A percentile compares a stretch with the other conserved stretches of the same genome.
Evolutionary conservation across 2,797 vertebrate species (phyloP).

Genomic region (Erpetoichthys calabaricus): DNA sequence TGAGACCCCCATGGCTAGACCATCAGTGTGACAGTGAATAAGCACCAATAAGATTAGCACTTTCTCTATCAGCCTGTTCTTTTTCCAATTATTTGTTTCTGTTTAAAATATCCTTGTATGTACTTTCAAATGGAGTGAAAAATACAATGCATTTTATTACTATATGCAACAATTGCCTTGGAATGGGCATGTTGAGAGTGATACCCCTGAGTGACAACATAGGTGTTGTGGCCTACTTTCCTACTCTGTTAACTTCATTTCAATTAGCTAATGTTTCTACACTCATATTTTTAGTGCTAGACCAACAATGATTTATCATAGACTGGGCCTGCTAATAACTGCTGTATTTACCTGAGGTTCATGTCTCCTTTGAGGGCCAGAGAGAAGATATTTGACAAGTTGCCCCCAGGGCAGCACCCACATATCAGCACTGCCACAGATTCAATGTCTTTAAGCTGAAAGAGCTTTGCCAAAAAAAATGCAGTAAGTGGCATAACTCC

Average conservation of each 20-base stretch:
- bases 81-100: no score
- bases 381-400: constrained; percentile 61
- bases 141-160: no score
- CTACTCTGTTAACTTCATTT: not conserved
- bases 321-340: not conserved
- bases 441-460: constrained; percentile 44
- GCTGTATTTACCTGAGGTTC: constrained; percentile 66
- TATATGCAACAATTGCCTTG: no score
- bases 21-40: no score
- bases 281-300: not conserved
- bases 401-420: constrained; percentile 67
- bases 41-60: no score
- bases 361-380: constrained; percentile 60
- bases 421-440: constrained; percentile 63
- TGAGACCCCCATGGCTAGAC: no score
- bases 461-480: constrained; percentile 49
- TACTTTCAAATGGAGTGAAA: no score
- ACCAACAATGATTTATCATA: not conserved
- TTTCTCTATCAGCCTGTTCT: no score
- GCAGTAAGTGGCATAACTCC: constrained; percentile 69
- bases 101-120: no score
- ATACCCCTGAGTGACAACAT: no score
- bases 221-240: not conserved
- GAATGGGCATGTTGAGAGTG: no score
- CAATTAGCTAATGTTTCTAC: not conserved